Base-by-base conservation (phyloP, 2,888 invertebrate species). In the Macaria notata region DNA sequence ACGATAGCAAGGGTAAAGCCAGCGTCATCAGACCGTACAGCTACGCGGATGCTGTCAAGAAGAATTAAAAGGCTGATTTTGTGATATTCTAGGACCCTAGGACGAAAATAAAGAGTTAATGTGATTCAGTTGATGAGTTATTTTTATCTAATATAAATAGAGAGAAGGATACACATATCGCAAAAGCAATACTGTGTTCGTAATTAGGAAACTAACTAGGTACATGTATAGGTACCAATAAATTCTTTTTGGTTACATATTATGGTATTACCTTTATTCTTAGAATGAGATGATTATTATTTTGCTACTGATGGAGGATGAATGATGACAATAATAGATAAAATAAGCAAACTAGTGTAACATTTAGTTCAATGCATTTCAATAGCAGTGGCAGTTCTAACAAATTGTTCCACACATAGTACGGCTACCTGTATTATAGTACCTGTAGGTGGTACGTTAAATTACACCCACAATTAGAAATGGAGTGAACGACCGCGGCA, bases 11-110 rank as follows among this genome's bases (percentile, higher is more conserved):
- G 60, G 91, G 91, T 33, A 86, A 88, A 58, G 86, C 72, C 1
- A 89, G 89, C 52, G 75, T 74, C 0, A 88, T 91, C 49, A 79
- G 91, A 9, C 91, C 91, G 0, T 86, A 89, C 70, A 81, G 79
- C 49, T 91, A 91, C 71, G 88, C 88, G 54, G 83, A 86, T 64
- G 88, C 91, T 31, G 91, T 90, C n/a, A 90, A 88, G 33, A 36
- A 36, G 33, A 4, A 36, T 36, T 36, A 36, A 36, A 36, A 66
- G 90, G 89, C 49, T 83, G 71, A 79, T 45, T n/a, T 49, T 30
- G 30, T 39, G 31, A 41, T 3, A 42, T 42, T 41, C 9, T 31
- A 5, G 31, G 8, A 9, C 5, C 41, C 4, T 36, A 36, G 7
- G 3, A 36, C 4, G 7, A 8, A 50, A 45, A 39, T 43, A 44